phyloP scores from a whole-genome alignment of 2,113 vertebrate species.

The Eolophus roseicapilla region DNA sequence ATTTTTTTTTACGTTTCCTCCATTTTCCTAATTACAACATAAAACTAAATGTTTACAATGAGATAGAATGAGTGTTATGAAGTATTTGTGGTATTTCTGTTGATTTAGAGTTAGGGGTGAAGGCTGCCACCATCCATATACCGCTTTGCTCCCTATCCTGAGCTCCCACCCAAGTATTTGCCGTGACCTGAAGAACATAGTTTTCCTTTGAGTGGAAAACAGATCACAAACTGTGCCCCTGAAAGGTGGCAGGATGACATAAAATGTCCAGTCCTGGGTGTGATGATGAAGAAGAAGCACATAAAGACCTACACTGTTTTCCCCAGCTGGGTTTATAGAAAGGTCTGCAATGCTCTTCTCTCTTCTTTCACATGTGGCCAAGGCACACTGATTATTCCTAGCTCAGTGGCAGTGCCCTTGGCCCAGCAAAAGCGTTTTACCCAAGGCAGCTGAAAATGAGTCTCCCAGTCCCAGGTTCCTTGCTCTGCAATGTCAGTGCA shows the following conservation, averaged over 20 bases:
- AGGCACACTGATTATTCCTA: not conserved
- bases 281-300: fast-evolving
- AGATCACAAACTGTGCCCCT: not conserved
- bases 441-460: not conserved
- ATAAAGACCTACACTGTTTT: not conserved
- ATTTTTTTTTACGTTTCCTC: not conserved
- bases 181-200: not conserved
- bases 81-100: not conserved
- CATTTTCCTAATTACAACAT: not conserved
- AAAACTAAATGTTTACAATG: not conserved
- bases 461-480: not conserved
- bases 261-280: not conserved
- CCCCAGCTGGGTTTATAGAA: not conserved
- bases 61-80: not conserved
- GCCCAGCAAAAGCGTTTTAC: not conserved
- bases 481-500: not conserved
- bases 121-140: fast-evolving
- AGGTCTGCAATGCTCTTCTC: not conserved
- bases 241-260: not conserved
- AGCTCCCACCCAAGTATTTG: not conserved
- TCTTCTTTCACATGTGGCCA: fast-evolving
- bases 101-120: not conserved
- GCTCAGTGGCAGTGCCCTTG: not conserved
- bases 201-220: not conserved
- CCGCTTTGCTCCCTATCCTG: not conserved